A percentile compares a stretch with the other conserved stretches of the same genome.
Evolutionary conservation across 2,113 vertebrate genomes (phyloP).

Genomic region (Varanus salvator): DNA sequence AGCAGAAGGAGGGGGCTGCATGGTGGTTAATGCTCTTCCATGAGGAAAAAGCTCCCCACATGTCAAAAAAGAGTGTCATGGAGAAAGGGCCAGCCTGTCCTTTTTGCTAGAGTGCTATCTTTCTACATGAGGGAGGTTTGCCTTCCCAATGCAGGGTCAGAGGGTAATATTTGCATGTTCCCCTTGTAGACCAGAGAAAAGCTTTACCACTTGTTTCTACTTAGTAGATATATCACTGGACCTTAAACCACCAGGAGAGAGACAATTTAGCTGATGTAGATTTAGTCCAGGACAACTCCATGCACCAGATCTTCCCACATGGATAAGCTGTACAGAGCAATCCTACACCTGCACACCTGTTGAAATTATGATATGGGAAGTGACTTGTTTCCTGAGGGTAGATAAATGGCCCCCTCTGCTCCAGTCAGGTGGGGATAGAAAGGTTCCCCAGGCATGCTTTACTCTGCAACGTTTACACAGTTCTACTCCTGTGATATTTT

Average conservation of each 20-base stretch:
- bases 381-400: not conserved
- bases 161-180: not conserved
- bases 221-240: not conserved
- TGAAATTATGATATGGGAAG: not conserved
- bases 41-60: not conserved
- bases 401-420: too few species aligned
- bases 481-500: too few species aligned
- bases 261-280: not conserved
- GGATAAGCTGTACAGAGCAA: not conserved
- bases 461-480: too few species aligned
- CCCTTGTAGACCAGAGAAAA: not conserved
- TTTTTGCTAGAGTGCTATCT: not conserved
- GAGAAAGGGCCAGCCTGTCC: not conserved
- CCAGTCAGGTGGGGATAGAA: too few species aligned
- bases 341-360: not conserved
- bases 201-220: not conserved
- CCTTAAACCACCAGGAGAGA: not conserved
- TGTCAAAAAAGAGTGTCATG: not conserved
- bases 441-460: too few species aligned
- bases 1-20: not conserved
- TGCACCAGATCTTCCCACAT: not conserved
- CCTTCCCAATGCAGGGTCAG: not conserved
- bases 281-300: not conserved
- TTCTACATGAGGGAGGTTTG: not conserved
- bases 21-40: not conserved